Evolutionary conservation across 2,888 invertebrate species (phyloP).

Genomic region (Epirrhoe alternata): DNA sequence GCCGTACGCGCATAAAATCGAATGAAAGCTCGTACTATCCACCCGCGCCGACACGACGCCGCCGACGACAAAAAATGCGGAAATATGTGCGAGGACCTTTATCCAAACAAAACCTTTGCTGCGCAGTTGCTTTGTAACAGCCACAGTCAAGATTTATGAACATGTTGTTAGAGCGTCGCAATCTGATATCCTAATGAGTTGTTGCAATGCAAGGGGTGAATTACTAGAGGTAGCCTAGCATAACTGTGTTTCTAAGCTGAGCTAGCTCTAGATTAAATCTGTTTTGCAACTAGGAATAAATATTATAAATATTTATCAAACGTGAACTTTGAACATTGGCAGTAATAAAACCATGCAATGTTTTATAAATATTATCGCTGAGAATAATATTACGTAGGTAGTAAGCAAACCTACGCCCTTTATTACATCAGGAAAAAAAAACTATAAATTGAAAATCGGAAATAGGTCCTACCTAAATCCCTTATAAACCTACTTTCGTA

Average conservation of each 20-base stretch:
- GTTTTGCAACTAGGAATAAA: constrained; percentile 1
- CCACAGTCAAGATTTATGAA: background rate
- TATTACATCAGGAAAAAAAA: background rate
- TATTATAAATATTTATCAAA: constrained; percentile 4
- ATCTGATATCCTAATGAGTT: constrained; percentile 12
- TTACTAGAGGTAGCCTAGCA: constrained; percentile 9
- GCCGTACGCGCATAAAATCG: too few relatives aligned
- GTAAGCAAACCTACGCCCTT: too few relatives aligned
- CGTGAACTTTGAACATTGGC: constrained; percentile 19
- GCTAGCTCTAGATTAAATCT: background rate
- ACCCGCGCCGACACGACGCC: too few relatives aligned
- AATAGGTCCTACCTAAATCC: background rate
- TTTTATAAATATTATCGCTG: constrained; percentile 14
- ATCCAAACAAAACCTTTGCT: too few relatives aligned
- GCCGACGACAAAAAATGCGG: too few relatives aligned
- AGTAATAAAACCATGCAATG: constrained; percentile 11
- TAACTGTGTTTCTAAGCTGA: background rate
- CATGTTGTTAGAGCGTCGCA: constrained; percentile 6
- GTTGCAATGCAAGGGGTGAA: constrained; percentile 5
- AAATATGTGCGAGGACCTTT: too few relatives aligned
- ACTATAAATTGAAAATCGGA: too few relatives aligned
- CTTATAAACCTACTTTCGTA: background rate
- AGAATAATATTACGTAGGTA: background rate
- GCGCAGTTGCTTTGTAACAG: too few relatives aligned
- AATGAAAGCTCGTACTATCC: too few relatives aligned